These are phyloP conservation scores for Sarotherodon lohbergeri DNA, from an alignment of 2,113 vertebrate species.

Conservation along the genomic window DNA sequence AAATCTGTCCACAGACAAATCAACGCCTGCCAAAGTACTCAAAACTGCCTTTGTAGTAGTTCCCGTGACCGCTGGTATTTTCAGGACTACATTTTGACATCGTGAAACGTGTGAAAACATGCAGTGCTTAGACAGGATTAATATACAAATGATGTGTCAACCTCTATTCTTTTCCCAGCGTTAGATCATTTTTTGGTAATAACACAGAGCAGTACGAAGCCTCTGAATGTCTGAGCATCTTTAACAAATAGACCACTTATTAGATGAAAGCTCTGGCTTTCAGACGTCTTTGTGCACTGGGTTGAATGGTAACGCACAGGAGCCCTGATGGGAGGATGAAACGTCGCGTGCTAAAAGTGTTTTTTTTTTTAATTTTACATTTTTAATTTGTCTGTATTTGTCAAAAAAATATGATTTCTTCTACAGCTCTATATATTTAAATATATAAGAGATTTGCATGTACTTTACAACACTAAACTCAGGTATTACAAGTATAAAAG, in stretches of 20 bases:
- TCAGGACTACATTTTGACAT: neutral
- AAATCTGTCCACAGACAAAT: neutral
- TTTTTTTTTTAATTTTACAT: neutral
- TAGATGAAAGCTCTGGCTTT: neutral
- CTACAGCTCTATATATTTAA: neutral
- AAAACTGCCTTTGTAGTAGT: neutral
- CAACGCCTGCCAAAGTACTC: neutral
- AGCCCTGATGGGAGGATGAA: neutral
- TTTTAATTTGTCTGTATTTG: neutral
- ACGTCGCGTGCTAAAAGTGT: neutral
- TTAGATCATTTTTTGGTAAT: neutral
- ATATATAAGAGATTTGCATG: neutral
- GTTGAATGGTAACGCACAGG: neutral
- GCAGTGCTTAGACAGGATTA: neutral
- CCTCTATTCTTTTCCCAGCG: neutral
- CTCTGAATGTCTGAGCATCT: neutral
- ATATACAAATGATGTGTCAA: neutral
- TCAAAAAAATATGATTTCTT: neutral
- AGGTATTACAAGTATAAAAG: neutral
- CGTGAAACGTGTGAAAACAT: neutral
- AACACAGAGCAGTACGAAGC: neutral
- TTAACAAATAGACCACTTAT: neutral
- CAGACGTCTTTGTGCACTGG: neutral
- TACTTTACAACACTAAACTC: neutral
- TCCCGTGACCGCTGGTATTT: neutral